A percentile compares a stretch with the other conserved stretches of the same genome.
Evolutionary conservation across 2,888 invertebrate genomes (phyloP).

Genomic region (Anoncus sp.): DNA sequence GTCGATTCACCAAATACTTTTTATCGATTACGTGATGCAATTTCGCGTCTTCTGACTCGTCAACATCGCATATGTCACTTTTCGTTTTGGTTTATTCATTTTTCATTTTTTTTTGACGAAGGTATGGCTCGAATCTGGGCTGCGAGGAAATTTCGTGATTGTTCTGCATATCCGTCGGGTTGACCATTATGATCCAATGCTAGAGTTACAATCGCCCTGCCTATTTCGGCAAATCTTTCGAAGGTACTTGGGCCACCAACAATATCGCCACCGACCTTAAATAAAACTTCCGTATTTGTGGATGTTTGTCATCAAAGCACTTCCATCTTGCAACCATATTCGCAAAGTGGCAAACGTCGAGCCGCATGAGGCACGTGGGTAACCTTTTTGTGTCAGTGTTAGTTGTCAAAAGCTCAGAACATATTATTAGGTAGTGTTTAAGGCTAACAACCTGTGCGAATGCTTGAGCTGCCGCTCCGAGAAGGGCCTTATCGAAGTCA

Average conservation of each 20-base stretch:
- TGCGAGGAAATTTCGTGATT: neutral
- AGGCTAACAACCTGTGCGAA: neutral
- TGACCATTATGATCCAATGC: neutral
- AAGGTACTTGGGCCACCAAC: neutral
- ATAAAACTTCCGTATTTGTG: neutral
- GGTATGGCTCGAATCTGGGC: too few relatives aligned
- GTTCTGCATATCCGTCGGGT: neutral
- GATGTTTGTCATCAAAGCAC: neutral
- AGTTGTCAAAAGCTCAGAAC: neutral
- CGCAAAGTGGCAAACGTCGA: neutral
- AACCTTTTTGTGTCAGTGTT: neutral
- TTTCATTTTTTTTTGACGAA: too few relatives aligned
- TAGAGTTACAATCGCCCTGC: neutral
- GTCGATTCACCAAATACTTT: neutral
- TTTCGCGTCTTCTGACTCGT: too few relatives aligned
- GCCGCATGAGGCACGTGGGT: neutral
- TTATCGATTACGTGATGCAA: neutral
- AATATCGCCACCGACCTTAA: too few relatives aligned
- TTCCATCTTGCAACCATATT: neutral
- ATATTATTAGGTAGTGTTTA: neutral
- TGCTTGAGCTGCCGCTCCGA: slow-evolving; percentile 50
- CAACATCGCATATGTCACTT: neutral
- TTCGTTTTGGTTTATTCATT: too few relatives aligned
- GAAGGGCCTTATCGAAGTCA: slow-evolving; percentile 52
- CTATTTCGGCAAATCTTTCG: neutral